phyloP scores from a whole-genome alignment of 2,888 invertebrate species.

The Zygogramma bicolorata region DNA sequence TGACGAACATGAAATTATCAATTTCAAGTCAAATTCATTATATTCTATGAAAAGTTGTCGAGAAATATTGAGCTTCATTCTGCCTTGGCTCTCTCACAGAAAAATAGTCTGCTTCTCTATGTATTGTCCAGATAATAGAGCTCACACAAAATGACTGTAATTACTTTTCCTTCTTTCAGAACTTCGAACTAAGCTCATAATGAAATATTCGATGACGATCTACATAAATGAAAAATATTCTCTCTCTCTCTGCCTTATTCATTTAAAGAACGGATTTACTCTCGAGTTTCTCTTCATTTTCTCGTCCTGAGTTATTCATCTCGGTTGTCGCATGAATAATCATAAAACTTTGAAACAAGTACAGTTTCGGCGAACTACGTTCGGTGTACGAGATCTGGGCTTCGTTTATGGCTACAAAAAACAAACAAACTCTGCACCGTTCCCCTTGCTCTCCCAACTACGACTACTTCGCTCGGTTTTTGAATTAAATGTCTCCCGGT shows the following conservation, averaged over 20 bases:
- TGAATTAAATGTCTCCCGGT: neutral
- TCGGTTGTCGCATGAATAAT: constrained; percentile 19
- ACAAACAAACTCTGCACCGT: neutral
- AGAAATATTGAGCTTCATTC: too few relatives aligned
- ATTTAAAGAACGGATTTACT: neutral
- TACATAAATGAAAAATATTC: neutral
- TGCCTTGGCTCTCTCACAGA: too few relatives aligned
- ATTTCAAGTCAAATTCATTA: too few relatives aligned
- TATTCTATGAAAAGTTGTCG: too few relatives aligned
- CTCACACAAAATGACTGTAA: too few relatives aligned
- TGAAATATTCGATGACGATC: neutral
- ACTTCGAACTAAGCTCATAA: neutral
- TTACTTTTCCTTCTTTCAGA: neutral
- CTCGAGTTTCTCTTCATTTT: constrained; percentile 11
- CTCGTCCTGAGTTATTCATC: constrained; percentile 16
- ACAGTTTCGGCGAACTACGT: neutral
- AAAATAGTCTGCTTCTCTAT: too few relatives aligned
- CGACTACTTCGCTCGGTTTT: neutral
- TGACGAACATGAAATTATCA: too few relatives aligned
- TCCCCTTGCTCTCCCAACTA: neutral
- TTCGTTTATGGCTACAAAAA: neutral
- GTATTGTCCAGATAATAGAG: too few relatives aligned
- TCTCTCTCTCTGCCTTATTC: neutral
- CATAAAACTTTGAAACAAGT: constrained; percentile 17
- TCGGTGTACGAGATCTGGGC: neutral